Conservation (phyloP, 2,888 invertebrate species). For the Melikaiella ostensackeni region DNA sequence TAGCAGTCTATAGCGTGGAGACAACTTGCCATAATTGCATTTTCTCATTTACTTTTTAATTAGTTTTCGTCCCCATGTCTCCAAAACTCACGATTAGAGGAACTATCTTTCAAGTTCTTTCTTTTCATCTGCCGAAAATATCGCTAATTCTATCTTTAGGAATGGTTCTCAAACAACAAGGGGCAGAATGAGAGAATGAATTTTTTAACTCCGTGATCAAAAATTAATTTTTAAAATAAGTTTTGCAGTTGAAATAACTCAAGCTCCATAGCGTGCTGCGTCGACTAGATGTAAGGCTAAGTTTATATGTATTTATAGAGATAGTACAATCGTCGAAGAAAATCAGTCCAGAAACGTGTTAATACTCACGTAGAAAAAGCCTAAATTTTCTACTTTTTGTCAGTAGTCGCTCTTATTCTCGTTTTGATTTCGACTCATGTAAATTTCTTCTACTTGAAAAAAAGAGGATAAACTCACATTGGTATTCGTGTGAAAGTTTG, state of each 20-base stretch:
- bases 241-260: conserved; percentile 1
- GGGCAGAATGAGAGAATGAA: background rate
- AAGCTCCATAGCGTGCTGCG: conserved; percentile 35
- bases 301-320: conserved; percentile 36
- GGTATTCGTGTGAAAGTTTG: conserved; percentile 27
- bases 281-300: conserved; percentile 33
- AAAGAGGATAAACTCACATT: background rate
- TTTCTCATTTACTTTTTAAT: conserved; percentile 3
- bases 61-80: conserved; percentile 20
- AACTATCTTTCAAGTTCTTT: background rate
- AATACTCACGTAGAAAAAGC: conserved; percentile 26
- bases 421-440: background rate
- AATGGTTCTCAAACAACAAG: background rate
- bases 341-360: conserved; percentile 35
- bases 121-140: conserved; percentile 7
- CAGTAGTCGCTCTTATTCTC: conserved; percentile 20
- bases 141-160: background rate
- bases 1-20: conserved; percentile 38
- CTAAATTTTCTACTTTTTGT: conserved; percentile 39
- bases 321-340: conserved; percentile 31
- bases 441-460: conserved; percentile 10
- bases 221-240: background rate
- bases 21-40: conserved; percentile 31
- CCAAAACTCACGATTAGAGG: background rate
- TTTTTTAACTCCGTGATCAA: background rate